Percentiles rank a stretch among this genome's conserved stretches.
Conservation (phyloP, 2,888 invertebrate genomes). For the Papilio elwesi region DNA sequence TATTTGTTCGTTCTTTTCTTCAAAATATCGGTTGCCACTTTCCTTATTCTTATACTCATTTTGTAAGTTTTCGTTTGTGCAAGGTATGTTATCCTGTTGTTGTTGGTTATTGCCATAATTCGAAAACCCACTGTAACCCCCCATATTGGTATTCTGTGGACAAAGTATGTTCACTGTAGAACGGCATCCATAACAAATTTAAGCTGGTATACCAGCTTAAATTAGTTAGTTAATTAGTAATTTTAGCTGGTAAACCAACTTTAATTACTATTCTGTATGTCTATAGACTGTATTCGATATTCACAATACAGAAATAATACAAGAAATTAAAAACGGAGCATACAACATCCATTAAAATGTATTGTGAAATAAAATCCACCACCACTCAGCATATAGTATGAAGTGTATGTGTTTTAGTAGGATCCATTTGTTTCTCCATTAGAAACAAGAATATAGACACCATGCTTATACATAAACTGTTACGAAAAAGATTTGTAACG, state of each 20-base stretch:
- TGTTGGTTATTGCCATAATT: conserved; percentile 11
- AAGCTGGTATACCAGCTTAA: background rate
- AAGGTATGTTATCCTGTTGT: conserved; percentile 18
- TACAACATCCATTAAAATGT: background rate
- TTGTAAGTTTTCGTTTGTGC: conserved; percentile 1
- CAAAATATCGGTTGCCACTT: conserved; percentile 15
- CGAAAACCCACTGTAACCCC: conserved; percentile 4
- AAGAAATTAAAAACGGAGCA: background rate
- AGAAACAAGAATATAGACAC: conserved; percentile 1
- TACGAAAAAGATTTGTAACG: background rate
- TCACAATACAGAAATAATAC: background rate
- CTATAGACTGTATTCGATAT: conserved; percentile 1
- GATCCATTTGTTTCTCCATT: background rate
- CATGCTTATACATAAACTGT: background rate
- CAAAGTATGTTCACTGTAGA: conserved; percentile 31
- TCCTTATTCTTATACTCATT: background rate
- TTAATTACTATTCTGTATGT: no score
- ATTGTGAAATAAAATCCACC: background rate
- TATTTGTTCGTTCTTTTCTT: conserved; percentile 12
- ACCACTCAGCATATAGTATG: background rate
- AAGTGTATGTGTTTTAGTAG: background rate
- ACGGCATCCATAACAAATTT: conserved; percentile 18
- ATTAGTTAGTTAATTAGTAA: no score
- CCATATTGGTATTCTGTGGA: conserved; percentile 31
- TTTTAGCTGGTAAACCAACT: background rate